Conservation (phyloP, 2,797 vertebrate species). For the Coendou prehensilis region DNA sequence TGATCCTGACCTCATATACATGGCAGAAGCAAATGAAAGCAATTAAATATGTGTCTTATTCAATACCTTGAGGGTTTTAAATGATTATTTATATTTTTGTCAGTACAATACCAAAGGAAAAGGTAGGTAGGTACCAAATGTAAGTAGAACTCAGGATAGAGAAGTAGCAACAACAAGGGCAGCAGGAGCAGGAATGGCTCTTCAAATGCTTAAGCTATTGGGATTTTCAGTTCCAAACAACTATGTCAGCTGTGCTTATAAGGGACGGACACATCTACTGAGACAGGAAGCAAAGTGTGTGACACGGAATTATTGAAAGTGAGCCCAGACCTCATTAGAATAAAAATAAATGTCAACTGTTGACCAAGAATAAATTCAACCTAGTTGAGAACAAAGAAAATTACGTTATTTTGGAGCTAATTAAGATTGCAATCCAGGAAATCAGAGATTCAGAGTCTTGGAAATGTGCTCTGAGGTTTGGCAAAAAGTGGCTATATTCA, state of each 20-base stretch:
- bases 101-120: neutral
- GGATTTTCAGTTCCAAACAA: neutral
- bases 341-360: neutral
- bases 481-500: neutral
- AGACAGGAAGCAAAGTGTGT: neutral
- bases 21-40: neutral
- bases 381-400: neutral
- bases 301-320: constrained; percentile 21
- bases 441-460: neutral
- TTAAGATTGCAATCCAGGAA: neutral
- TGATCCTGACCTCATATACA: neutral
- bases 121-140: neutral
- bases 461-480: neutral
- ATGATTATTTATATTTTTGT: neutral
- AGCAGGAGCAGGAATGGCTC: neutral
- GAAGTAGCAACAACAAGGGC: neutral
- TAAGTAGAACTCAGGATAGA: neutral
- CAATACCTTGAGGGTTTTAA: neutral
- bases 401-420: neutral
- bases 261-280: neutral
- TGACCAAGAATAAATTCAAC: neutral
- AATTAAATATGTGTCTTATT: neutral
- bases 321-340: neutral
- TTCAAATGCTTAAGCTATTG: neutral
- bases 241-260: neutral